Conservation (phyloP, 37 sponge, comb jelly and placozoan genomes). For the Spongilla lacustris region DNA sequence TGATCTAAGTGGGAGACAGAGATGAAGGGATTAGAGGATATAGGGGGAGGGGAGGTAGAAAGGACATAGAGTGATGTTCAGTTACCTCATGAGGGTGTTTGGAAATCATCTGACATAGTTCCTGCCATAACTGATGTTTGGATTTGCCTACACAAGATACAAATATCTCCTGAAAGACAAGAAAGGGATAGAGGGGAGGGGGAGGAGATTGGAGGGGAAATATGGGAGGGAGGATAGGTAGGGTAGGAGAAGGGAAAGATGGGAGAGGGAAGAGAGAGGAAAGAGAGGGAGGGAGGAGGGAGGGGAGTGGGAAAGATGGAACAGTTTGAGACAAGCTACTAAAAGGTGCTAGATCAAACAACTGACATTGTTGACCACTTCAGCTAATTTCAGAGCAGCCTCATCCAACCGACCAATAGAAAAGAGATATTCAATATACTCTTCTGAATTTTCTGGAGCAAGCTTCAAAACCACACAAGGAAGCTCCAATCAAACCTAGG, state of each 20-base stretch:
- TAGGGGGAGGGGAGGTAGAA: not conserved
- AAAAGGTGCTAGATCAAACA: too few species aligned
- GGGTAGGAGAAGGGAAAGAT: too few species aligned
- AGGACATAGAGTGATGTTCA: not conserved
- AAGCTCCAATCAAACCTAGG: not conserved
- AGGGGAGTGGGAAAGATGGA: too few species aligned
- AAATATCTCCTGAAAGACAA: conserved; percentile 78
- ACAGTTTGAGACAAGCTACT: too few species aligned
- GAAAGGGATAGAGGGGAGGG: not conserved
- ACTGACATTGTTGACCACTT: conserved; percentile 81
- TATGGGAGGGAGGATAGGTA: not conserved
- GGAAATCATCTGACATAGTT: conserved; percentile 91
- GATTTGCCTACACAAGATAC: conserved; percentile 91
- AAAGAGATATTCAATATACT: conserved; percentile 89
- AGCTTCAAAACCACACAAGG: conserved; percentile 58
- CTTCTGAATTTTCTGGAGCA: conserved; percentile 91
- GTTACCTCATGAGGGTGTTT: conserved; percentile 92
- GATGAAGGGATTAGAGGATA: not conserved
- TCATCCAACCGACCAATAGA: conserved; percentile 91
- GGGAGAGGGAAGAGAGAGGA: not conserved
- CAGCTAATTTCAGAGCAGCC: conserved; percentile 90
- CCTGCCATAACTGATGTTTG: conserved; percentile 97
- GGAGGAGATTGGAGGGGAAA: not conserved
- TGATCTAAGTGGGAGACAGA: conserved; percentile 51
- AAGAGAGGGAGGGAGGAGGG: not conserved